Conservation (phyloP, 2,797 vertebrate genomes). For the Poecilia velifera region DNA sequence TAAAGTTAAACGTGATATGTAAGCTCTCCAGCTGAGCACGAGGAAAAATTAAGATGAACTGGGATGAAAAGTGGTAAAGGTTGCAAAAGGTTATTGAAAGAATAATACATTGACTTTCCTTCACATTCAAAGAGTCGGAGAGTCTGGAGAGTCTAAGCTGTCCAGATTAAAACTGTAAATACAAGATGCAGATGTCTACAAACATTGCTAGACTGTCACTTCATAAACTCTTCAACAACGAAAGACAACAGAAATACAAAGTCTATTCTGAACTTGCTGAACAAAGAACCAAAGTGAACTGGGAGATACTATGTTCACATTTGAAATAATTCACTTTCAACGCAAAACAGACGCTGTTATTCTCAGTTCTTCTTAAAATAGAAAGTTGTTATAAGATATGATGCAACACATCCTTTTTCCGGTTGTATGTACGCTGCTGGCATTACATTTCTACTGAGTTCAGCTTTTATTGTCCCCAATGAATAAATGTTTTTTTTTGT, state of each 20-base stretch:
- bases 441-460: background rate
- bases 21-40: background rate
- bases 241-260: background rate
- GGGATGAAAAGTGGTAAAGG: background rate
- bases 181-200: background rate
- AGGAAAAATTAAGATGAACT: background rate
- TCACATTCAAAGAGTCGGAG: background rate
- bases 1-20: background rate
- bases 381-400: background rate
- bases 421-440: background rate
- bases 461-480: background rate
- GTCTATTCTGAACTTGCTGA: background rate
- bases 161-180: background rate
- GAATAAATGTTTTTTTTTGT: background rate
- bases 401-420: background rate
- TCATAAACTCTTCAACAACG: background rate
- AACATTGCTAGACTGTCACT: background rate
- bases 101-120: background rate
- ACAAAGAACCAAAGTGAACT: background rate
- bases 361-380: background rate
- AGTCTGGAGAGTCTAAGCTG: background rate
- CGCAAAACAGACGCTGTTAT: background rate
- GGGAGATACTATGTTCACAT: background rate
- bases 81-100: background rate
- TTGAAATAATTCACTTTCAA: background rate